Evolutionary conservation across 2,797 vertebrate genomes (phyloP).

Genomic region (Gambelia wislizenii): DNA sequence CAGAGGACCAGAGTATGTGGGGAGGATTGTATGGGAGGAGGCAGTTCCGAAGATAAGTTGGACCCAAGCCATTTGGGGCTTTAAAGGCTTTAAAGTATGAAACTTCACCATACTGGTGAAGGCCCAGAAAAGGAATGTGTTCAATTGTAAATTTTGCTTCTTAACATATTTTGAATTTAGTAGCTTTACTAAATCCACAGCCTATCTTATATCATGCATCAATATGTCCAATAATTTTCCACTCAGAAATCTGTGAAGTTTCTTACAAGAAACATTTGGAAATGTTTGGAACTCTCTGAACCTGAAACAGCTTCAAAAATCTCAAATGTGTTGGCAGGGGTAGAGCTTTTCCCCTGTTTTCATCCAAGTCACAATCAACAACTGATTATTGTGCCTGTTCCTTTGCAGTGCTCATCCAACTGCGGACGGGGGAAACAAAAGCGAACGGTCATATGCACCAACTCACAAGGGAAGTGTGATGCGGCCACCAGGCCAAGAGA

Average conservation of each 20-base stretch:
- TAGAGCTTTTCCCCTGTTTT: conserved; percentile 19
- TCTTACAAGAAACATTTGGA: background rate
- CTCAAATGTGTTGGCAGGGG: background rate
- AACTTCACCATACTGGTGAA: too few relatives aligned
- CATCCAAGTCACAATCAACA: background rate
- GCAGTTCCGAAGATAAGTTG: too few relatives aligned
- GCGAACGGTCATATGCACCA: conserved; percentile 89
- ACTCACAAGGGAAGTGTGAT: conserved; percentile 90
- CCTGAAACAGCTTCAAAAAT: background rate
- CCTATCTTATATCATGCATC: background rate
- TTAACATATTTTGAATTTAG: background rate
- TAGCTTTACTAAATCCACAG: background rate
- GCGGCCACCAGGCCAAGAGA: conserved; percentile 84
- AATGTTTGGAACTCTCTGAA: background rate
- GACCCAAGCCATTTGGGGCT: too few relatives aligned
- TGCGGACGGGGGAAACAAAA: conserved; percentile 88
- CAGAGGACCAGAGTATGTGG: too few relatives aligned
- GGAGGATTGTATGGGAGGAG: too few relatives aligned
- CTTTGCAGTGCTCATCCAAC: conserved; percentile 89
- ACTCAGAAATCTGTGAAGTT: background rate
- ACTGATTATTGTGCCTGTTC: background rate
- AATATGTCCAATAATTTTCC: conserved; percentile 10
- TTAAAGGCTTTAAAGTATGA: too few relatives aligned
- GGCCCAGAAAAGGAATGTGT: background rate
- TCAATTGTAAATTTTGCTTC: background rate